phyloP scores from a whole-genome alignment of 1,140 invertebrate species.

The Musca vetustissima region DNA sequence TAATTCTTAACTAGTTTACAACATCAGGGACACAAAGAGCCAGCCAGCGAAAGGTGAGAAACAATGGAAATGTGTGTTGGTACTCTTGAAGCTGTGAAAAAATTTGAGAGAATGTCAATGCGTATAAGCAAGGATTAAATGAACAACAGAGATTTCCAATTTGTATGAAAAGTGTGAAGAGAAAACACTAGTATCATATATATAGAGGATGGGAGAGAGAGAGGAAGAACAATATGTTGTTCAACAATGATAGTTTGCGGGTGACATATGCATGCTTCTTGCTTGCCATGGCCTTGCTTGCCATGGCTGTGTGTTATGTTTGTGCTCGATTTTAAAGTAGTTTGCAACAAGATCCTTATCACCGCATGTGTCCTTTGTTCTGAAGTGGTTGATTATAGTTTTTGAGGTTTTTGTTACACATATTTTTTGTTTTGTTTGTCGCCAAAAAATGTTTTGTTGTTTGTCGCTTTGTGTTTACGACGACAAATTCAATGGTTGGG shows the following conservation, averaged over 20 bases:
- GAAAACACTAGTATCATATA: not conserved
- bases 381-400: not conserved
- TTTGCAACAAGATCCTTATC: slow-evolving; percentile 22
- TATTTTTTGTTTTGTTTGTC: too few species aligned
- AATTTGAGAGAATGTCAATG: not conserved
- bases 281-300: not conserved
- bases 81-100: not conserved
- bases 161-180: not conserved
- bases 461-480: not conserved
- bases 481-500: not conserved
- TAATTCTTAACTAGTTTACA: too few species aligned
- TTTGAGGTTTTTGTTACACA: not conserved
- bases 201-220: not conserved
- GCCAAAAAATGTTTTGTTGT: not conserved
- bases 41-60: not conserved
- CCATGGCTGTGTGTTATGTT: not conserved
- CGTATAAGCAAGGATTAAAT: not conserved
- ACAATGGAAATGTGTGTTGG: not conserved
- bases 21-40: too few species aligned
- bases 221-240: not conserved
- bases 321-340: not conserved
- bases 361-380: slow-evolving; percentile 26
- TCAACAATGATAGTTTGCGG: not conserved
- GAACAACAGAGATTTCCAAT: not conserved
- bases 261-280: not conserved